Conservation (phyloP, 2,888 invertebrate species). For the Drosophila paracracens region DNA sequence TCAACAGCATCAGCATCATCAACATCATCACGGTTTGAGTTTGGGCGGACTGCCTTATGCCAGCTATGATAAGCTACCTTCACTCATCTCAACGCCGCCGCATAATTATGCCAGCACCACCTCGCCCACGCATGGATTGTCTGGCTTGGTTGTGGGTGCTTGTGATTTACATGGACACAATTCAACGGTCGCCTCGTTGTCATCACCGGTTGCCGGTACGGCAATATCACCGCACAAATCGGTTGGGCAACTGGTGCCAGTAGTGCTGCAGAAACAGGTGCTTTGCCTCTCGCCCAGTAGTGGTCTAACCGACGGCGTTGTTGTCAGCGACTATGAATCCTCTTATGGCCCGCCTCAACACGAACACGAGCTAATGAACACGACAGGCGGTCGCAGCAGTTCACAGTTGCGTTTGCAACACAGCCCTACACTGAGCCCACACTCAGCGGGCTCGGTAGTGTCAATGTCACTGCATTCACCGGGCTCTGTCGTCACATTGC, state of each 20-base stretch:
- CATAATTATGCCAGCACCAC: conserved; percentile 90
- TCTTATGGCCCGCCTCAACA: conserved; percentile 85
- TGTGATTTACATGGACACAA: conserved; percentile 85
- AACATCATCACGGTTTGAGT: conserved; percentile 85
- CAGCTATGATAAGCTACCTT: conserved; percentile 91
- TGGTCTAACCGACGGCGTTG: conserved; percentile 42
- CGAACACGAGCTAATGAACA: conserved; percentile 62
- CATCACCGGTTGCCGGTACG: neutral
- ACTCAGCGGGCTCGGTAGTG: conserved; percentile 85
- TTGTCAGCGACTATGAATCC: conserved; percentile 89
- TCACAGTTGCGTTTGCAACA: conserved; percentile 85
- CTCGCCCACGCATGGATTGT: conserved; percentile 86
- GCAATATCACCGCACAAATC: conserved; percentile 1
- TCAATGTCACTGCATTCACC: conserved; percentile 86
- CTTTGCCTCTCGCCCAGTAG: conserved; percentile 65
- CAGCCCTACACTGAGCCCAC: conserved; percentile 89
- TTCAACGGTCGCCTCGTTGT: neutral
- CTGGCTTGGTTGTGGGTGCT: conserved; percentile 86
- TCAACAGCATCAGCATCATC: neutral
- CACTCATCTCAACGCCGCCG: conserved; percentile 90
- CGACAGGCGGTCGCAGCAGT: conserved; percentile 79
- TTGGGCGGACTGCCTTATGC: conserved; percentile 86
- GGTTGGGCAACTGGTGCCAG: conserved; percentile 25
- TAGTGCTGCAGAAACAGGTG: conserved; percentile 55
- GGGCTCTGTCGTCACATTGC: conserved; percentile 56